These are phyloP conservation scores for Amphimedon queenslandica DNA, from an alignment of 37 sponge, comb jelly and placozoan genomes.

Conservation along the genomic window DNA sequence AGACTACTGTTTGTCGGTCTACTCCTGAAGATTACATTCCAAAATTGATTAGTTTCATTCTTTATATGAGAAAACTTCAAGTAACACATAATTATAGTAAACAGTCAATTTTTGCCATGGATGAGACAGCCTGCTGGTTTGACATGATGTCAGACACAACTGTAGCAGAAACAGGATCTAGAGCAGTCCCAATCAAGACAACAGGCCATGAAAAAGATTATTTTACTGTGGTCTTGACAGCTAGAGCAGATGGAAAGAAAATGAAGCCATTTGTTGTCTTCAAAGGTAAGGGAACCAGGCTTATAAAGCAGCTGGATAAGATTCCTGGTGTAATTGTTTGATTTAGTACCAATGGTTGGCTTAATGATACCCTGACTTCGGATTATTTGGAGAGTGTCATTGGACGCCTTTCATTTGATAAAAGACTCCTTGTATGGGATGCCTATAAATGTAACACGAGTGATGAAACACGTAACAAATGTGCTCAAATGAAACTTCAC, in stretches of 20 bases:
- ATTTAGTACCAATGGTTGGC: too few species aligned
- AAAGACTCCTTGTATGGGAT: too few species aligned
- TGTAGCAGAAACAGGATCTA: constrained; percentile 5
- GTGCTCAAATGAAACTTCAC: too few species aligned
- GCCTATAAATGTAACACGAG: too few species aligned
- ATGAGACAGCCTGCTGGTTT: constrained; percentile 61
- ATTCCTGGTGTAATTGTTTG: too few species aligned
- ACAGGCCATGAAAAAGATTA: constrained; percentile 45
- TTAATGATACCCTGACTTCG: too few species aligned
- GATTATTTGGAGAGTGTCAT: too few species aligned
- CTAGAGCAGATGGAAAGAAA: constrained; percentile 48
- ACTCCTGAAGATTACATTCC: constrained; percentile 20
- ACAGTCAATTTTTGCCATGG: constrained; percentile 43
- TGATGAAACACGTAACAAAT: too few species aligned
- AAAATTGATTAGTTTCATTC: constrained; percentile 27
- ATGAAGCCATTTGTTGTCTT: too few species aligned
- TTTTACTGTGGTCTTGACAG: constrained; percentile 46
- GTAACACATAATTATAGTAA: constrained; percentile 14
- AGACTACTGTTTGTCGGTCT: constrained; percentile 27
- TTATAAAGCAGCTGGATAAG: too few species aligned
- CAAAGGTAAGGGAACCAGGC: too few species aligned
- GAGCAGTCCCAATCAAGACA: constrained; percentile 27
- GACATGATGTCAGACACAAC: constrained; percentile 41
- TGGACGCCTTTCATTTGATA: too few species aligned
- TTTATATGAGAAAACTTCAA: constrained; percentile 3